phyloP scores from a whole-genome alignment of 1,140 invertebrate genomes.

The Mizuhopecten yessoensis region DNA sequence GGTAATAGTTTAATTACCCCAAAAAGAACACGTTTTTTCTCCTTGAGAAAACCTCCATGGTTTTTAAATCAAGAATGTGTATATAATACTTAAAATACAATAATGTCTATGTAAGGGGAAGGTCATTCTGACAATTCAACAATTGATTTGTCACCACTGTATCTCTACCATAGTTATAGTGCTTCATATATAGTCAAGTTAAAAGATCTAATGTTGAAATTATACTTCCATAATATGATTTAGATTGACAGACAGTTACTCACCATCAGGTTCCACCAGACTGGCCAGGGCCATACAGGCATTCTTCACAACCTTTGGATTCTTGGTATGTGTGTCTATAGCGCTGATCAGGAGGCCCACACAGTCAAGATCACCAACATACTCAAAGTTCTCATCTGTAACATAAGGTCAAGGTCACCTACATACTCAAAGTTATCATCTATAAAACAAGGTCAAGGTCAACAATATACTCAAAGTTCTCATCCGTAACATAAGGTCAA shows the following conservation, averaged over 20 bases:
- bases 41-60: too few relatives aligned
- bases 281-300: conserved; percentile 79
- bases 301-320: conserved; percentile 81
- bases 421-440: conserved; percentile 76
- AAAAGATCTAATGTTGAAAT: too few relatives aligned
- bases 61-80: too few relatives aligned
- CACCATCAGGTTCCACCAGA: conserved; percentile 81
- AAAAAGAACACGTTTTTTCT: too few relatives aligned
- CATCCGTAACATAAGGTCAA: conserved; percentile 79
- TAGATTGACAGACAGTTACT: conserved; percentile 45
- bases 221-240: too few relatives aligned
- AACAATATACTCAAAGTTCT: conserved; percentile 72
- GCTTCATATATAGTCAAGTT: too few relatives aligned
- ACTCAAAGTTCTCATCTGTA: conserved; percentile 76
- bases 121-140: too few relatives aligned
- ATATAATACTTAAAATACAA: too few relatives aligned
- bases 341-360: conserved; percentile 75
- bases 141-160: too few relatives aligned
- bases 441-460: conserved; percentile 78
- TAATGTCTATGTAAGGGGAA: too few relatives aligned
- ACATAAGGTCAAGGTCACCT: conserved; percentile 77
- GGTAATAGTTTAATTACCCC: too few relatives aligned
- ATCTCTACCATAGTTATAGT: too few relatives aligned
- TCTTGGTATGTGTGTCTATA: conserved; percentile 74
- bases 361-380: conserved; percentile 76